phyloP scores from a whole-genome alignment of 1,140 invertebrate species.

The Drosophila triauraria region DNA sequence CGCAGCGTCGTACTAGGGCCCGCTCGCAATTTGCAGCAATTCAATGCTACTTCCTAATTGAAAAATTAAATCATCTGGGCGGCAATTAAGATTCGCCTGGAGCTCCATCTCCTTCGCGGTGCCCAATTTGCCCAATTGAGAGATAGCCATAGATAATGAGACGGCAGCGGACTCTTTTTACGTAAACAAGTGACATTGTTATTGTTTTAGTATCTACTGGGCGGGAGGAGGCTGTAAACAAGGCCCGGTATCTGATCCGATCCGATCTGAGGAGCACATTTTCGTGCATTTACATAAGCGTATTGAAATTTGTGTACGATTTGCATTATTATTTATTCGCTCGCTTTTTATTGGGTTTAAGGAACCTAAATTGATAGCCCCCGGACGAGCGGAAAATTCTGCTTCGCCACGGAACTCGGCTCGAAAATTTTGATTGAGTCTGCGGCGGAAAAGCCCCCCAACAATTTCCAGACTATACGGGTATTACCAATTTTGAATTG shows the following conservation, averaged over 20 bases:
- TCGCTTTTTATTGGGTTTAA: constrained; percentile 76
- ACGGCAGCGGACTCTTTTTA: constrained; percentile 38
- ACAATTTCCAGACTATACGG: neutral
- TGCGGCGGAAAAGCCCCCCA: neutral
- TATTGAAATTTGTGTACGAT: constrained; percentile 59
- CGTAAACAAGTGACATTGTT: constrained; percentile 54
- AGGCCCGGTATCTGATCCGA: constrained; percentile 21
- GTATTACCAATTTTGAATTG: neutral
- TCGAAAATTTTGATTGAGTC: constrained; percentile 22
- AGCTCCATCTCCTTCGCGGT: constrained; percentile 16
- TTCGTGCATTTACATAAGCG: constrained; percentile 53
- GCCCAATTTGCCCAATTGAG: constrained; percentile 69
- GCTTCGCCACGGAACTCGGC: constrained; percentile 25
- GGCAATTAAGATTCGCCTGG: constrained; percentile 57
- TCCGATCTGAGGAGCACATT: constrained; percentile 27
- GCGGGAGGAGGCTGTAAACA: constrained; percentile 51
- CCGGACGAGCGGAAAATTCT: constrained; percentile 72
- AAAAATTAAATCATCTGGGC: constrained; percentile 79
- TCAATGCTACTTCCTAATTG: constrained; percentile 74
- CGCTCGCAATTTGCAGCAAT: constrained; percentile 69
- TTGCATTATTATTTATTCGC: constrained; percentile 37
- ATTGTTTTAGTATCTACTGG: constrained; percentile 54
- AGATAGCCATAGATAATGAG: constrained; percentile 65
- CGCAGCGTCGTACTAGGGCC: neutral
- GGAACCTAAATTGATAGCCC: constrained; percentile 80